Evolutionary conservation across 92 coral and sea anemone genomes (phyloP).

Genomic region (Ricordea florida): DNA sequence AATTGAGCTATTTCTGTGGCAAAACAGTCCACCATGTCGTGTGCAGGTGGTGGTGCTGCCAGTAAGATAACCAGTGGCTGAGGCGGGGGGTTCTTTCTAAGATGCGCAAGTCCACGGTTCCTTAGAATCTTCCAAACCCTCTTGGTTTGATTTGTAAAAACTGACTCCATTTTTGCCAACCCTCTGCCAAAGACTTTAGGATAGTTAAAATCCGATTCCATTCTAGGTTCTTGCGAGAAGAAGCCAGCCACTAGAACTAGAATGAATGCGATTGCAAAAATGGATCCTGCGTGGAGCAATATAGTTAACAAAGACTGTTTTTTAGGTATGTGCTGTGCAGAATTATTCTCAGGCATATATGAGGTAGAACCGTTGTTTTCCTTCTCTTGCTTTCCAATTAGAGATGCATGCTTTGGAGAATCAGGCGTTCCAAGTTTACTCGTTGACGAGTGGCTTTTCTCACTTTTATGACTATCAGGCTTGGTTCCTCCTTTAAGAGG

Average conservation of each 20-base stretch:
- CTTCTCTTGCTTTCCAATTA: too few species aligned
- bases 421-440: too few species aligned
- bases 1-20: conserved; percentile 63
- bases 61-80: conserved; percentile 83
- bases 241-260: background rate
- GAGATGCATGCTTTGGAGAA: too few species aligned
- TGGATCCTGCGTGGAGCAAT: background rate
- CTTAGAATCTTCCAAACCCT: conserved; percentile 68
- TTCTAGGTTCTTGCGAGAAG: background rate
- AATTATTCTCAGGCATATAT: too few species aligned
- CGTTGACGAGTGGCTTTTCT: too few species aligned
- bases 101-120: conserved; percentile 68
- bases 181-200: conserved; percentile 49
- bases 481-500: too few species aligned
- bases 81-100: conserved; percentile 43
- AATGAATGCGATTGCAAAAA: background rate
- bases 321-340: too few species aligned
- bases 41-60: conserved; percentile 75
- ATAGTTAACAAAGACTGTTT: too few species aligned
- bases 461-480: too few species aligned
- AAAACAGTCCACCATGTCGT: conserved; percentile 63
- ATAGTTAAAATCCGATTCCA: conserved; percentile 10
- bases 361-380: too few species aligned
- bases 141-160: conserved; percentile 73
- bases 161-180: conserved; percentile 30